Evolutionary conservation across 2,888 invertebrate genomes (phyloP), one percentile per base, ranked within the genome.

Genomic region (Cephus nigrinus): DNA sequence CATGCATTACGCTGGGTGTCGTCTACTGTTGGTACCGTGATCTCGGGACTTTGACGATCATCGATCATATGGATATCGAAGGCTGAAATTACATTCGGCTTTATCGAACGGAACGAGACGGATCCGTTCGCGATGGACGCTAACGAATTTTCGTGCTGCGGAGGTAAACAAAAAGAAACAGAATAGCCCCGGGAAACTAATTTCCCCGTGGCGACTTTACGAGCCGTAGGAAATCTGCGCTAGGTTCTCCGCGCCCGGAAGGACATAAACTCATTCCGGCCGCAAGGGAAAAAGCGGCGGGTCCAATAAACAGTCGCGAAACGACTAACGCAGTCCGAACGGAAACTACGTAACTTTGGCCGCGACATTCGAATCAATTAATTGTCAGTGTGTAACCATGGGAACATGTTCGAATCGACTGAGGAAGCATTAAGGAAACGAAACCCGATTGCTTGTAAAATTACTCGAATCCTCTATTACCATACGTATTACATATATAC

Each of bases 311-410:
- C 71, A 30, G 71, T 33, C 31, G 31, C 23, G 71, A 11, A 71
- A 71, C 71, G 71, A 71, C 71, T 55, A 55, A 55, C 55, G 55
- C 23, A 55, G 55, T 55, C 55, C 23, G 23, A 23, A 55, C 55
- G 55, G 23, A 55, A 55, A 55, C 55, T 55, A 55, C 55, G 55
- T 9, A 55, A 55, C 55, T 55, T 55, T 55, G 55, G 9, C 23
- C 23, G 71, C 71, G 33, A 71, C 71, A 30, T 71, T 71, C 30
- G 71, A 71, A 71, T 30, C 71, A 71, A 71, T 71, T 71, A 71
- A 33, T 71, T 71, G 12, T 33, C 71, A 33, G 71, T 33, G 31
- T 31, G 71, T 33, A 32, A 71, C 71, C 11, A 71, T 71, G 31
- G 30, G 30, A 33, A 33, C 11, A 30, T 33, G 30, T 32, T 71